Percentiles rank a stretch among this genome's conserved stretches.
Conservation (phyloP, 2,113 vertebrate species). For the Percina caprodes region DNA sequence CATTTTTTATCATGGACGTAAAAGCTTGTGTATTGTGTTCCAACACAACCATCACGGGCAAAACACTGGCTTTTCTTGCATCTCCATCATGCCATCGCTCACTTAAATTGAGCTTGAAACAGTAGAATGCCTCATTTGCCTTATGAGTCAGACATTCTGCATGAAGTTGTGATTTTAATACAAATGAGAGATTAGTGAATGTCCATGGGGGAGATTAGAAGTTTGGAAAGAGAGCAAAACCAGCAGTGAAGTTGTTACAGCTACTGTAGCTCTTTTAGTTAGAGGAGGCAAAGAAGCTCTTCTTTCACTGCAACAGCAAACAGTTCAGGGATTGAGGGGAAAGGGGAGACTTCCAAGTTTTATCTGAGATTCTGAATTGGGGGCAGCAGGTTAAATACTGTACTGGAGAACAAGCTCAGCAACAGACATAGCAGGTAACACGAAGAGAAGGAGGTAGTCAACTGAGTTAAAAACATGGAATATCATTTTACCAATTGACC, state of each 20-base stretch:
- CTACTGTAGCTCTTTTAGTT: slow-evolving; percentile 4
- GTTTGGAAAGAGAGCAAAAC: slow-evolving; percentile 30
- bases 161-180: slow-evolving; percentile 66
- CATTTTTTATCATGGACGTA: not conserved
- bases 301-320: slow-evolving; percentile 42
- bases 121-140: slow-evolving; percentile 49
- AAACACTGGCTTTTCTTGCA: slow-evolving; percentile 10
- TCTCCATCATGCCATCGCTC: slow-evolving; percentile 34
- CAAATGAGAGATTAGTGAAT: slow-evolving; percentile 69
- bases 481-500: slow-evolving; percentile 7
- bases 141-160: slow-evolving; percentile 43
- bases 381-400: slow-evolving; percentile 60
- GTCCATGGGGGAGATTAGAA: slow-evolving; percentile 60
- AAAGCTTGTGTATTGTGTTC: slow-evolving; percentile 2
- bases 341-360: slow-evolving; percentile 47
- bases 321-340: slow-evolving; percentile 22
- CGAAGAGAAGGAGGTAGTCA: slow-evolving; percentile 17
- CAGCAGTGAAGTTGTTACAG: slow-evolving; percentile 24
- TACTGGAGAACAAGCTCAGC: slow-evolving; percentile 26
- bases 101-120: slow-evolving; percentile 49
- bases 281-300: slow-evolving; percentile 8
- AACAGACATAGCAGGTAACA: slow-evolving; percentile 10
- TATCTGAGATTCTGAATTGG: slow-evolving; percentile 31
- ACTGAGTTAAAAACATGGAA: slow-evolving; percentile 18
- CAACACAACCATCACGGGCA: not conserved